Evolutionary conservation across 2,888 invertebrate species (phyloP).

Genomic region (Synergus gifuensis): DNA sequence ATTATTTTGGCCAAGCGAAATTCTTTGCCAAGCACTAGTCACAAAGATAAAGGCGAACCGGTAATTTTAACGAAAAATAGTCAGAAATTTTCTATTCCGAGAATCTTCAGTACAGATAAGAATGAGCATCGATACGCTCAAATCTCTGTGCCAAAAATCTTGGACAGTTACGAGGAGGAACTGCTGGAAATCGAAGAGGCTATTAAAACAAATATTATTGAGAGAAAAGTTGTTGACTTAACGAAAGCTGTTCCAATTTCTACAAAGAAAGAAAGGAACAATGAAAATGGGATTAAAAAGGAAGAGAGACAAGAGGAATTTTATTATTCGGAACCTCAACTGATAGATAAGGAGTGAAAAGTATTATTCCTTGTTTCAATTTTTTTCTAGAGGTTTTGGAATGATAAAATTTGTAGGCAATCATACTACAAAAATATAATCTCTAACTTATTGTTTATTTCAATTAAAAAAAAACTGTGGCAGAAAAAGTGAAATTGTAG

Average conservation of each 20-base stretch:
- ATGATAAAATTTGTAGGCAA: no score
- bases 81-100: constrained; percentile 55
- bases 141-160: constrained; percentile 48
- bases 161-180: constrained; percentile 55
- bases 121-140: constrained; percentile 62
- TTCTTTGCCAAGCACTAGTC: constrained; percentile 52
- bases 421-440: background rate
- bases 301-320: background rate
- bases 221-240: constrained; percentile 59
- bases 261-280: background rate
- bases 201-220: constrained; percentile 70
- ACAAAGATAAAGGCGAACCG: constrained; percentile 63
- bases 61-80: constrained; percentile 67
- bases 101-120: constrained; percentile 56
- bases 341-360: background rate
- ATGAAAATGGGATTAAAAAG: background rate
- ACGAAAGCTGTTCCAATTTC: background rate
- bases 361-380: background rate
- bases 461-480: background rate
- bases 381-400: background rate
- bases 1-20: constrained; percentile 79
- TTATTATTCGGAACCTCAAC: constrained; percentile 9
- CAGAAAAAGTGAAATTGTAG: constrained; percentile 21
- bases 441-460: background rate
- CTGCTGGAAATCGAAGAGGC: constrained; percentile 69